phyloP scores from a whole-genome alignment of 1,140 invertebrate species.

The Cyclina sinensis region DNA sequence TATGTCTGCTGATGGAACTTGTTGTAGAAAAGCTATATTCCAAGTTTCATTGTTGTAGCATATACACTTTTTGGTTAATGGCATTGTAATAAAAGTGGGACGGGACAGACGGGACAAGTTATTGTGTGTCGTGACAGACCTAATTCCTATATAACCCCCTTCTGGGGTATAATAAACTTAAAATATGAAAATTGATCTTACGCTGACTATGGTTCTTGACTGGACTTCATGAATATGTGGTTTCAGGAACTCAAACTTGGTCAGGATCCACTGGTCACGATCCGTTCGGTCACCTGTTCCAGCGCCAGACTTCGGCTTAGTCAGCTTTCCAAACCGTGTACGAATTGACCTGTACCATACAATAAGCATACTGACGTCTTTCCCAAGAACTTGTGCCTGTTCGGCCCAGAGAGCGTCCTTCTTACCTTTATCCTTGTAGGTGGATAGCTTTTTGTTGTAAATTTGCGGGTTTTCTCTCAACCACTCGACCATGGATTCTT shows the following conservation, averaged over 20 bases:
- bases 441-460: conserved; percentile 24
- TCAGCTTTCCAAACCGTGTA: conserved; percentile 51
- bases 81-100: no score
- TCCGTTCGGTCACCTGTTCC: conserved; percentile 45
- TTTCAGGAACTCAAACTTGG: conserved; percentile 48
- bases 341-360: conserved; percentile 3
- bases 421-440: conserved; percentile 28
- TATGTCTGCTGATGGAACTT: no score
- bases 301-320: conserved; percentile 43
- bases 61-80: no score
- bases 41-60: no score
- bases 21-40: no score
- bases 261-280: conserved; percentile 49
- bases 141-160: conserved; percentile 15
- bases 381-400: neutral
- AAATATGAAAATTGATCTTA: conserved; percentile 4
- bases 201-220: conserved; percentile 53
- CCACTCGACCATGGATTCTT: conserved; percentile 8
- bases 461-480: neutral
- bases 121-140: no score
- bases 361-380: neutral
- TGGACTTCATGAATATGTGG: conserved; percentile 59
- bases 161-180: neutral
- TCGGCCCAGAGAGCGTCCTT: conserved; percentile 12
- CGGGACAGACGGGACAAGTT: no score